Percentiles rank a stretch among this genome's conserved stretches.
phyloP scores from a whole-genome alignment of 2,797 vertebrate species.

The Calcarius lapponicus region DNA sequence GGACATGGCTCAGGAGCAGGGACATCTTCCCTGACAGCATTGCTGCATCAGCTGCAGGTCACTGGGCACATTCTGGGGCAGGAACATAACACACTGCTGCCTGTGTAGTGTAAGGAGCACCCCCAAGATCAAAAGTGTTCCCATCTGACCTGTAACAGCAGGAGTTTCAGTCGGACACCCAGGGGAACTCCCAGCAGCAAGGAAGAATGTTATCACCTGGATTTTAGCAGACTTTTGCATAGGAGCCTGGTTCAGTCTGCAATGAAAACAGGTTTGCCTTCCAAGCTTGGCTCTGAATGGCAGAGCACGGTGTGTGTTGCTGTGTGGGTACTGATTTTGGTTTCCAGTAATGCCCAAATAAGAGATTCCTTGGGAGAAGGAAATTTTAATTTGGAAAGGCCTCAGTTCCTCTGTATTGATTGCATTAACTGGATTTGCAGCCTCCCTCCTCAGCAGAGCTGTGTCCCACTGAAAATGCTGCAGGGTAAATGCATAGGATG shows the following conservation, averaged over 20 bases:
- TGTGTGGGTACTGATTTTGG: not conserved
- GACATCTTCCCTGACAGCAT: not conserved
- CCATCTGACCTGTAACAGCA: not conserved
- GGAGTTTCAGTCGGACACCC: not conserved
- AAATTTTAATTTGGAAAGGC: not conserved
- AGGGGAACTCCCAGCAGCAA: not conserved
- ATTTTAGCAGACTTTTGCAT: not conserved
- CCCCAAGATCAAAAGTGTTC: accelerated
- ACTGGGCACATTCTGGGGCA: not conserved
- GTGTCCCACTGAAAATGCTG: not conserved
- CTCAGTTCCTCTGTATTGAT: not conserved
- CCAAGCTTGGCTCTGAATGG: not conserved
- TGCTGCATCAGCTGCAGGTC: accelerated
- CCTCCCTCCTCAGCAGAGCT: not conserved
- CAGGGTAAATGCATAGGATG: not conserved
- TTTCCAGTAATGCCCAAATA: not conserved
- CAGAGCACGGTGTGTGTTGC: not conserved
- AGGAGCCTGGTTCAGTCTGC: not conserved
- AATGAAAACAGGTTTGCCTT: not conserved
- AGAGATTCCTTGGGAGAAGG: not conserved
- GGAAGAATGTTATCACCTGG: not conserved
- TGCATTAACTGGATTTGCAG: not conserved
- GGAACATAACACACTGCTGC: accelerated
- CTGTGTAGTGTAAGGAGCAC: accelerated
- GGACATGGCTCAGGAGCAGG: not conserved